A percentile compares a stretch with the other conserved stretches of the same genome.
Conservation (phyloP, 2,113 vertebrate species). For the Polypterus bichir region DNA sequence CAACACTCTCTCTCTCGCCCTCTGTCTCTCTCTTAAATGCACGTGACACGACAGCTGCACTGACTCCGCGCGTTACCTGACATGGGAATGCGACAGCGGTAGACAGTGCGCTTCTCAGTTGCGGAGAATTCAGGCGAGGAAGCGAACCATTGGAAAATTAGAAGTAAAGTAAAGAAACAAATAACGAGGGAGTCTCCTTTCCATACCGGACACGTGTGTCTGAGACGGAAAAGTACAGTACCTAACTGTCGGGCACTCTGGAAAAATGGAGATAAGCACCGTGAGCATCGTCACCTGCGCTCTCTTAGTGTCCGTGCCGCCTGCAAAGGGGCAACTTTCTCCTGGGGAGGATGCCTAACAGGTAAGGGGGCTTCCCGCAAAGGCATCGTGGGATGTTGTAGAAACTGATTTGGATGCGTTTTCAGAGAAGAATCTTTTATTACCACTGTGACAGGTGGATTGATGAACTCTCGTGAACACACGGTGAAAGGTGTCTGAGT, state of each 20-base stretch:
- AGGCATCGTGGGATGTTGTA: not conserved
- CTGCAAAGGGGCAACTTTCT: constrained; percentile 23
- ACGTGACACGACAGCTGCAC: constrained; percentile 11
- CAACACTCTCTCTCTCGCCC: not conserved
- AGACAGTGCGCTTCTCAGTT: no score
- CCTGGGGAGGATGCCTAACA: constrained; percentile 34
- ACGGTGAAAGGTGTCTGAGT: no score
- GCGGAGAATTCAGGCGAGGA: no score
- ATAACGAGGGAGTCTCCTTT: not conserved
- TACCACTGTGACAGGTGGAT: not conserved
- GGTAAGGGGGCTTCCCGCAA: constrained; percentile 21
- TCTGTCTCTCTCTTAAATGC: not conserved
- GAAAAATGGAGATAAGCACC: constrained; percentile 32
- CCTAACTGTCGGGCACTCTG: constrained; percentile 28
- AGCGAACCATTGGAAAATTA: no score
- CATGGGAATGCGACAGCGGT: not conserved
- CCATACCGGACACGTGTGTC: not conserved
- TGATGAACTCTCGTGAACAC: no score
- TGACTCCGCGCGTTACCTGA: constrained; percentile 1
- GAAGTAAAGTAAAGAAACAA: not conserved
- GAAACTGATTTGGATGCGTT: not conserved
- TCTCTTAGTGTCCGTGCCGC: constrained; percentile 16
- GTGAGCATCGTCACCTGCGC: constrained; percentile 31
- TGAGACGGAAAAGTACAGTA: constrained; percentile 26
- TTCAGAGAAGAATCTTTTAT: not conserved